These are phyloP conservation scores for Celastrina argiolus DNA, from an alignment of 2,888 invertebrate species.

Conservation along the genomic window DNA sequence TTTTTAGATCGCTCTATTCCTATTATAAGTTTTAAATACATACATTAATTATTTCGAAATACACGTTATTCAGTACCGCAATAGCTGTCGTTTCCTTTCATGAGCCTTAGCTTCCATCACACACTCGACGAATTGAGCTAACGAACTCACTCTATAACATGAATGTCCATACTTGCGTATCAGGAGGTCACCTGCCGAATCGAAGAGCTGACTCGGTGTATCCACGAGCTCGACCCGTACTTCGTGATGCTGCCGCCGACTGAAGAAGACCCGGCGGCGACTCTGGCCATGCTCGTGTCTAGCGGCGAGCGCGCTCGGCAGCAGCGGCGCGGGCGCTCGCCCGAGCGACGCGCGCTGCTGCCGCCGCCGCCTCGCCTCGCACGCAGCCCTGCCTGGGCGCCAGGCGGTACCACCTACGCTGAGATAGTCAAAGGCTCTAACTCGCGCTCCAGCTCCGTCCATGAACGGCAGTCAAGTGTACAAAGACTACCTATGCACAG, in stretches of 20 bases:
- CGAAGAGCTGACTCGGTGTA: conserved; percentile 83
- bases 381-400: conserved; percentile 84
- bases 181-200: conserved; percentile 85
- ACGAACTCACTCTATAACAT: conserved; percentile 66
- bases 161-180: conserved; percentile 78
- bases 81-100: conserved; percentile 64
- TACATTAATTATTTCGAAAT: conserved; percentile 52
- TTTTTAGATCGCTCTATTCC: conserved; percentile 54
- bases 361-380: conserved; percentile 61
- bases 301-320: conserved; percentile 52
- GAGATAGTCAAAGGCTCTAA: conserved; percentile 84
- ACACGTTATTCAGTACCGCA: conserved; percentile 61
- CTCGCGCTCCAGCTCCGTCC: conserved; percentile 58
- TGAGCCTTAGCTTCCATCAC: conserved; percentile 45
- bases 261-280: conserved; percentile 81
- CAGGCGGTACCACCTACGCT: conserved; percentile 86
- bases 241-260: conserved; percentile 79
- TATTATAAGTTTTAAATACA: conserved; percentile 48
- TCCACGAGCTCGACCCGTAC: conserved; percentile 87
- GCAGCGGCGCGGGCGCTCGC: conserved; percentile 72
- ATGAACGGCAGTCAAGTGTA: conserved; percentile 44
- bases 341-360: conserved; percentile 63
- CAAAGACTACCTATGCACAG: conserved; percentile 40
- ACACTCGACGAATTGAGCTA: conserved; percentile 40
- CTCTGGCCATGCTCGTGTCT: conserved; percentile 58